Evolutionary conservation across 2,888 invertebrate genomes (phyloP).

Genomic region (Lasioglossum morio): DNA sequence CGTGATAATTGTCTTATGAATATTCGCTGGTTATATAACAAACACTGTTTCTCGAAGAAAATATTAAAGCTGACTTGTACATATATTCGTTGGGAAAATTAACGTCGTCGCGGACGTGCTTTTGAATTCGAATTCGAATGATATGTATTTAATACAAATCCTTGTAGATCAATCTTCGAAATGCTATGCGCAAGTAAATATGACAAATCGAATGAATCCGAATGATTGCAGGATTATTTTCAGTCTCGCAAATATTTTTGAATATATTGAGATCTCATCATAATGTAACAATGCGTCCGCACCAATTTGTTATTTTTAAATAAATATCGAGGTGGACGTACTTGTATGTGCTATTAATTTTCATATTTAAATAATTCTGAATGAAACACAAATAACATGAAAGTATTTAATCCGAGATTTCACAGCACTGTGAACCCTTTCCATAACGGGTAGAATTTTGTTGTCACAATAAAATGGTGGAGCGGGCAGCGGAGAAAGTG

Average conservation of each 20-base stretch:
- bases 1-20: not conserved
- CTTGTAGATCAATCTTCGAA: too few species aligned
- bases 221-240: not conserved
- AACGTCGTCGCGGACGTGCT: not conserved
- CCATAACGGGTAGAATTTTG: not conserved
- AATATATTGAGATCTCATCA: not conserved
- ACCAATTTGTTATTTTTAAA: not conserved
- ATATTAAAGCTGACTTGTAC: not conserved
- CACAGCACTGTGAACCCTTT: not conserved
- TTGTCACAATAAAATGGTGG: constrained; percentile 4
- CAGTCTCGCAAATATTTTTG: not conserved
- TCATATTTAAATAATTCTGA: not conserved
- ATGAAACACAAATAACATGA: not conserved
- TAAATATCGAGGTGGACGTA: not conserved
- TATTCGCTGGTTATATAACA: constrained; percentile 1
- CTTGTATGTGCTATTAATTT: not conserved
- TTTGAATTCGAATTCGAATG: not conserved
- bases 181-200: too few species aligned
- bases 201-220: too few species aligned
- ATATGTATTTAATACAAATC: too few species aligned
- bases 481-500: not conserved
- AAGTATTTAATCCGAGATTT: not conserved
- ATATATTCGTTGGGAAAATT: not conserved
- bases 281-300: not conserved
- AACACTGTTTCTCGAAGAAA: not conserved